Percentiles rank a stretch among this genome's conserved stretches.
Conservation (phyloP, 2,888 invertebrate genomes). For the Xylota sylvarum region DNA sequence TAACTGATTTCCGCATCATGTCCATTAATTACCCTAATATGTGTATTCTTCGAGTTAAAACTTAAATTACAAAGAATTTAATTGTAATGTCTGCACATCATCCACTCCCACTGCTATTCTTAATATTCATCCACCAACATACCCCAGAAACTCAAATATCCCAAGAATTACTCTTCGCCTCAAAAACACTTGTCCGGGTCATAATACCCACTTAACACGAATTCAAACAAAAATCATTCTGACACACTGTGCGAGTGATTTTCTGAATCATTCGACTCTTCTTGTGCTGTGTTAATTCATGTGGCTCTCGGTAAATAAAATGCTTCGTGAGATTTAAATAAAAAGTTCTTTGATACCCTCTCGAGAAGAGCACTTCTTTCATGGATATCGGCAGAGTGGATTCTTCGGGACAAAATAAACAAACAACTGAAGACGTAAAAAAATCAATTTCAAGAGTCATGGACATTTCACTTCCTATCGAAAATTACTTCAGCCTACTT, state of each 20-base stretch:
- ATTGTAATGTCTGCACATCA: neutral
- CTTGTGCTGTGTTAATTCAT: neutral
- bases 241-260: no score
- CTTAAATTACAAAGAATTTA: constrained; percentile 2
- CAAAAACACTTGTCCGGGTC: constrained; percentile 27
- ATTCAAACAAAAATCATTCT: constrained; percentile 11
- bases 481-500: constrained; percentile 58
- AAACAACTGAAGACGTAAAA: constrained; percentile 13
- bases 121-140: constrained; percentile 22
- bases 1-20: constrained; percentile 27
- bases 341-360: constrained; percentile 23
- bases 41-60: neutral
- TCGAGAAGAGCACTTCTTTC: constrained; percentile 8
- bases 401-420: constrained; percentile 19
- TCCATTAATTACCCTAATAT: constrained; percentile 10
- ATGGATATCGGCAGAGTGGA: neutral
- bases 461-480: constrained; percentile 58
- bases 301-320: constrained; percentile 11
- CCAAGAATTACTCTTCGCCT: constrained; percentile 1
- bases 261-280: constrained; percentile 17
- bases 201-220: constrained; percentile 59
- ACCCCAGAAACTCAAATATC: neutral
- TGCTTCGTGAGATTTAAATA: constrained; percentile 3
- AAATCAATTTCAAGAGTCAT: constrained; percentile 39
- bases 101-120: neutral